Evolutionary conservation across 2,888 invertebrate species (phyloP).

Genomic region (Sycophila texana): DNA sequence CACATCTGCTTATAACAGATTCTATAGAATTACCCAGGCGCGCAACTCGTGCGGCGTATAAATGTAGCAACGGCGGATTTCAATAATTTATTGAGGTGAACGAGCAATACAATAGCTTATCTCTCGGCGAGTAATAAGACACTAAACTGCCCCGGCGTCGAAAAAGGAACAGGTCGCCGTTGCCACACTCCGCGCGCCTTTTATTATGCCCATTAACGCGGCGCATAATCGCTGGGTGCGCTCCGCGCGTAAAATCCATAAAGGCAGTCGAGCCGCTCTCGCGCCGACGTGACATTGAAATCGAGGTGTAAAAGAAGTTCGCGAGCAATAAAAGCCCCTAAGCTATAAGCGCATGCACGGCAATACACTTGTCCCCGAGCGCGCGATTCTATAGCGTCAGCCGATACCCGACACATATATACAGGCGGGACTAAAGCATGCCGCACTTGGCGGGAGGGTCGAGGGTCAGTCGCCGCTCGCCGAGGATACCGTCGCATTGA

Average conservation of each 20-base stretch:
- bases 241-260: not conserved
- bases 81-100: constrained; percentile 39
- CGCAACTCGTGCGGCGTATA: not conserved
- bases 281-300: constrained; percentile 26
- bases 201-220: constrained; percentile 3
- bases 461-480: constrained; percentile 31
- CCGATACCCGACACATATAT: not conserved
- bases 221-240: not conserved
- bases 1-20: not conserved
- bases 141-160: not conserved
- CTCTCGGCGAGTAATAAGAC: constrained; percentile 4
- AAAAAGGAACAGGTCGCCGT: constrained; percentile 12
- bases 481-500: constrained; percentile 39
- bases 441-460: constrained; percentile 19
- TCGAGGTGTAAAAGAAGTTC: constrained; percentile 1
- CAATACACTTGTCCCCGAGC: not conserved
- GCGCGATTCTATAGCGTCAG: not conserved
- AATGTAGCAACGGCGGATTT: constrained; percentile 11
- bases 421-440: not conserved
- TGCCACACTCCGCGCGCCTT: not conserved
- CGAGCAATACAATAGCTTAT: not conserved
- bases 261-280: not conserved
- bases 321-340: constrained; percentile 8
- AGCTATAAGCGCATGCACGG: not conserved
- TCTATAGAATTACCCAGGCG: constrained; percentile 12